Evolutionary conservation across 2,797 vertebrate species (phyloP), one percentile per base, ranked within the genome.

Genomic region (Distichodus sexfasciatus): DNA sequence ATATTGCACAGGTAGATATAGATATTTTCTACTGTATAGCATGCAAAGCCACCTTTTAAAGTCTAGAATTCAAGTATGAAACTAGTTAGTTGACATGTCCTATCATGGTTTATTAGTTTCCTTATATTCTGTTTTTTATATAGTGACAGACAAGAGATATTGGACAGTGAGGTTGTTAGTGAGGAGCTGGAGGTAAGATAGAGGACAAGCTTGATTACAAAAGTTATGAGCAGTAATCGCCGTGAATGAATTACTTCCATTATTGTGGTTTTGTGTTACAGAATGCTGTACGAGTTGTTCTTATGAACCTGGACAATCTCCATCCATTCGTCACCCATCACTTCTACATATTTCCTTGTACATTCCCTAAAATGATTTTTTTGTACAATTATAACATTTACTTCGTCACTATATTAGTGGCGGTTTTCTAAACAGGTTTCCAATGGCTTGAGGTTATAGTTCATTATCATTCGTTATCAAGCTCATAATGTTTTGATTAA

Each of bases 321-420:
- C 89, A 87, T 44, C 95, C 96, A 0, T 98, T 98, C 81, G 83
- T 83, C 58, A 95, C 93, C 1, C 59, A 87, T n/a, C 90, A 92
- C 82, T 95, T 95, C 72, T 87, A 76, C 3, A 60, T 96, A 62
- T 97, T 94, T 81, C 95, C 94, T 0, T 94, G 94, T 97, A 97
- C 35, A 69, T 28, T 64, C 8, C 69, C 17, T 51, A 14, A 26
- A 47, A 12, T n/a, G n/a, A n/a, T n/a, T n/a, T n/a, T n/a, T n/a
- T n/a, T n/a, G n/a, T n/a, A n/a, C n/a, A n/a, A 24, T 64, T 29
- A 38, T 28, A 9, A 3, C 1, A 15, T 38, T 40, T 12, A 48
- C n/a, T 6, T 15, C n/a, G n/a, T n/a, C n/a, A n/a, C n/a, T n/a
- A n/a, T n/a, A n/a, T n/a, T n/a, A n/a, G n/a, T n/a, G n/a, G n/a